These are phyloP conservation scores for Serilophus lunatus DNA, from an alignment of 2,113 vertebrate genomes.

Conservation along the genomic window DNA sequence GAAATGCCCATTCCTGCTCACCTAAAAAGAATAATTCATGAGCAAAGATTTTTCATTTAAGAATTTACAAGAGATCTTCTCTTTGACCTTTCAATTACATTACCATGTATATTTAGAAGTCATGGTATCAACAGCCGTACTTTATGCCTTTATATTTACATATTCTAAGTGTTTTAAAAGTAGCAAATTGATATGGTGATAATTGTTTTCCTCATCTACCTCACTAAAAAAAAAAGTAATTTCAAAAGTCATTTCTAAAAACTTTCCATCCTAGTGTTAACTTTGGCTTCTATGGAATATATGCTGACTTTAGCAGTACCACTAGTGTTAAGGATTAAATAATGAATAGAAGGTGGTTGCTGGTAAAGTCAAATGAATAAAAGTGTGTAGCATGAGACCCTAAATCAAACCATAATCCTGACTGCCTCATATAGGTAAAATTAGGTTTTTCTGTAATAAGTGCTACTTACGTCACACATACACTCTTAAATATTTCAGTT, in stretches of 20 bases:
- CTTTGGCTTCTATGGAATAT: neutral
- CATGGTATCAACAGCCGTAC: neutral
- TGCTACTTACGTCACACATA: neutral
- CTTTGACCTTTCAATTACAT: conserved; percentile 13
- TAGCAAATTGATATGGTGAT: neutral
- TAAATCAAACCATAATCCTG: neutral
- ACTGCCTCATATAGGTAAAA: neutral
- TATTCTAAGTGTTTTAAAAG: neutral
- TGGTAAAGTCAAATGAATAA: neutral
- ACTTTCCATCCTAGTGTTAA: neutral
- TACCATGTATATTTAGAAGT: neutral
- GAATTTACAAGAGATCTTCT: conserved; percentile 12
- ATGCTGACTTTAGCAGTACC: neutral
- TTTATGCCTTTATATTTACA: neutral
- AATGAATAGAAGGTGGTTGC: neutral
- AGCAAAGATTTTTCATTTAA: neutral
- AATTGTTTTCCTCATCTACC: neutral
- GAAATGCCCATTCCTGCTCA: neutral
- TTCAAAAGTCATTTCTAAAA: neutral
- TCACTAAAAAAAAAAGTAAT: neutral
- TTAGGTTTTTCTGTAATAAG: neutral
- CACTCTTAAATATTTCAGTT: neutral
- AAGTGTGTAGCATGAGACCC: neutral
- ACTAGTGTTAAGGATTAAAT: neutral
- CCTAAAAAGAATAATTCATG: neutral